Base-by-base conservation (phyloP, 1,140 invertebrate species). In the Streblospio benedicti region DNA sequence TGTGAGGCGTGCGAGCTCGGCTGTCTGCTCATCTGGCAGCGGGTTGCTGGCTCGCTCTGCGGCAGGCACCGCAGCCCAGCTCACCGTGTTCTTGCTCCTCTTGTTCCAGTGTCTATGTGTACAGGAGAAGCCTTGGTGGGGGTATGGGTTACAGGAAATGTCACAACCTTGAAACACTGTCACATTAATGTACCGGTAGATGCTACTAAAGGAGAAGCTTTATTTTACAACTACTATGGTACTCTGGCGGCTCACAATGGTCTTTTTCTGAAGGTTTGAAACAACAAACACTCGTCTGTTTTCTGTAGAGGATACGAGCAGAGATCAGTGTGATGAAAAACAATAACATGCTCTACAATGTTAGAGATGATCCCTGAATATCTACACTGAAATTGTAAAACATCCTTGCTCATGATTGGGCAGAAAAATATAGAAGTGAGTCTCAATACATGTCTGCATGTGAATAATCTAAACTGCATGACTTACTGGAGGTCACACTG, bases 361-460 rank as follows among this genome's bases (percentile, higher is more conserved):
- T n/a, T n/a, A n/a, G n/a, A n/a, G n/a, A n/a, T n/a, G n/a, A n/a
- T n/a, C n/a, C n/a, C n/a, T n/a, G n/a, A n/a, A n/a, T n/a, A n/a
- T n/a, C n/a, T 47, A 4, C 53, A 30, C 60, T 55, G 57, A 16
- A 58, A 63, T 20, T 51, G 23, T 4, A 58, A 58, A 52, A 60
- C 62, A 23, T 63, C 54, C 16, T 51, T 41, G 5, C 43, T 35
- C 2, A 51, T n/a, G n/a, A n/a, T n/a, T n/a, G n/a, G n/a, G n/a
- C n/a, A n/a, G n/a, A n/a, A n/a, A n/a, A n/a, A 59, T 2, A 41
- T 27, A 14, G 4, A 1, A 79, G n/a, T 51, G 18, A 28, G 61
- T 18, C 59, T 55, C 23, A 62, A 62, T 23, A 62, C 55, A 28
- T 62, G 58, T 9, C 61, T 57, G 43, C 58, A 58, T 1, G 55